Evolutionary conservation across 30 jellyfish, hydroid and myxozoan genomes (phyloP).

Genomic region (Hydractinia symbiolongicarpus): DNA sequence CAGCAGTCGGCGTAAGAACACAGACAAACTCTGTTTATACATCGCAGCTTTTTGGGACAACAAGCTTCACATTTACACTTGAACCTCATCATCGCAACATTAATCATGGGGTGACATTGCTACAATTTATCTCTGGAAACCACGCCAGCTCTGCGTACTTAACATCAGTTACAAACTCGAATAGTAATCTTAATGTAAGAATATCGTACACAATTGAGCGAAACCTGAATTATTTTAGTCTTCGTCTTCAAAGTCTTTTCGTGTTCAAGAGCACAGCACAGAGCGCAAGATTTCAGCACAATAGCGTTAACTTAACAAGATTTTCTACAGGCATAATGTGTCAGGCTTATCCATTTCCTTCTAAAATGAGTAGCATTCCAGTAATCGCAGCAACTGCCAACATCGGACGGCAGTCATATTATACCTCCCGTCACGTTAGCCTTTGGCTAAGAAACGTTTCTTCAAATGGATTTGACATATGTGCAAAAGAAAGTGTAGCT

Average conservation of each 20-base stretch:
- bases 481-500: constrained; percentile 11
- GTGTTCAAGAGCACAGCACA: background rate
- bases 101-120: background rate
- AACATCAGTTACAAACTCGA: background rate
- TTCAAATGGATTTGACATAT: constrained; percentile 14
- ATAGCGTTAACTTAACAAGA: background rate
- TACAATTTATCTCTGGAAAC: background rate
- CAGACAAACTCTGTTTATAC: background rate
- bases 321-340: background rate
- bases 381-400: background rate
- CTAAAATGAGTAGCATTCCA: background rate
- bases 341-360: background rate
- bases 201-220: background rate
- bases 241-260: background rate
- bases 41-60: background rate
- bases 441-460: constrained; percentile 12
- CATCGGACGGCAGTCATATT: background rate
- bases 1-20: background rate
- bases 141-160: background rate
- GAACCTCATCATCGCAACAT: too few species aligned
- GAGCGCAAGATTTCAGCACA: background rate
- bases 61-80: background rate
- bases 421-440: background rate
- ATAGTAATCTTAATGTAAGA: background rate
- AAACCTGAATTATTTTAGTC: background rate